These are phyloP conservation scores for Stylophora pistillata DNA, from an alignment of 64 coral and sea anemone species.

Conservation along the genomic window DNA sequence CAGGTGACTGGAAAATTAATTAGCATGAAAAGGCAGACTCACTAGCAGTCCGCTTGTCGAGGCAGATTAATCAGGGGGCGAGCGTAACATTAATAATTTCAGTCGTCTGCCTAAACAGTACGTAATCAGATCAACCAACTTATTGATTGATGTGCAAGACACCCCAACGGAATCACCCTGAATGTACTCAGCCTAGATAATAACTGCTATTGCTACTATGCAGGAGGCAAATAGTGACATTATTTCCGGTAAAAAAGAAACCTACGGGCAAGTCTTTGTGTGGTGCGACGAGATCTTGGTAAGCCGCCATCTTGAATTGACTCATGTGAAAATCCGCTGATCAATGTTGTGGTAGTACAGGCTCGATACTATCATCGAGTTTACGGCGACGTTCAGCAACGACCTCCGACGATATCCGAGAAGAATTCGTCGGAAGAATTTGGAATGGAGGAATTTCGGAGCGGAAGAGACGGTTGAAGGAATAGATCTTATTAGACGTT, in stretches of 20 bases:
- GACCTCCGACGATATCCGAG: not conserved
- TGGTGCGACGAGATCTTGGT: constrained; percentile 24
- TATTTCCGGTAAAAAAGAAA: not conserved
- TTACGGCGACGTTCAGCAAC: too few relatives aligned
- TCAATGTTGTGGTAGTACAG: not conserved
- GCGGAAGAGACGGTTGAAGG: too few relatives aligned
- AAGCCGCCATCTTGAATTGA: constrained; percentile 12
- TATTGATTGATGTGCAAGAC: not conserved
- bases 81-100: not conserved
- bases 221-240: not conserved
- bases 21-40: not conserved
- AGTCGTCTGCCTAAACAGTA: not conserved
- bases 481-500: too few relatives aligned
- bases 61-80: not conserved
- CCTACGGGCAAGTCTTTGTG: constrained; percentile 62
- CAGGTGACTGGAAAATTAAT: not conserved
- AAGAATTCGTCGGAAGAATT: not conserved
- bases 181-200: not conserved
- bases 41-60: not conserved
- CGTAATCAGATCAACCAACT: not conserved
- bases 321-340: not conserved
- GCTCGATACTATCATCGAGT: not conserved
- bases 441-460: too few relatives aligned
- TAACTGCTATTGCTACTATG: not conserved
- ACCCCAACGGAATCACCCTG: not conserved